Conservation (phyloP, 1,140 invertebrate genomes). For the Hyposmocoma kahamanoa region DNA sequence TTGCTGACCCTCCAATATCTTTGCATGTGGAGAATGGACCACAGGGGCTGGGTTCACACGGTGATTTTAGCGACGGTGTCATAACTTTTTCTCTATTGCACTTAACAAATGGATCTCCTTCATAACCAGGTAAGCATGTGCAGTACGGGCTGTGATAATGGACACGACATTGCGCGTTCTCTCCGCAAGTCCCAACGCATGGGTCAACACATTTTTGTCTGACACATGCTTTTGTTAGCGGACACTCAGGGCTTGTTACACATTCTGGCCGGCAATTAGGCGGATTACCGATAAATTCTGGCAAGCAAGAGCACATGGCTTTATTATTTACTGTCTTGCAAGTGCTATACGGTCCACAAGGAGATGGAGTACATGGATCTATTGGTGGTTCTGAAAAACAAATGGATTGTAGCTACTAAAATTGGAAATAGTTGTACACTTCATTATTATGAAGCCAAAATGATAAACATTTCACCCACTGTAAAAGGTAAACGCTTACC, state of each 20-base stretch:
- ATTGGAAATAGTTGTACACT: neutral
- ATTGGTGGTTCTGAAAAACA: conserved; percentile 50
- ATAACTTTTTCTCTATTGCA: conserved; percentile 68
- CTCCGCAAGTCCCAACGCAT: conserved; percentile 81
- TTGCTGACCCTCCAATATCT: conserved; percentile 71
- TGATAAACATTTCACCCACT: neutral
- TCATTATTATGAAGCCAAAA: neutral
- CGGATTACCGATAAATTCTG: conserved; percentile 81
- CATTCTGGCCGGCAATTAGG: conserved; percentile 84
- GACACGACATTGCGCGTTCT: conserved; percentile 82
- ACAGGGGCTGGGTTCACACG: conserved; percentile 78
- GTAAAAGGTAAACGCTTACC: conserved; percentile 47
- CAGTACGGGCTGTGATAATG: conserved; percentile 80
- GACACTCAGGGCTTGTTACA: conserved; percentile 80
- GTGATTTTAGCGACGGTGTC: conserved; percentile 52
- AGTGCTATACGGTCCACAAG: conserved; percentile 80
- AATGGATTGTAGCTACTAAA: too few relatives aligned
- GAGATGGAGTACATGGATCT: conserved; percentile 75
- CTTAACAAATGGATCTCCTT: conserved; percentile 78
- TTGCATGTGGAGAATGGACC: conserved; percentile 77
- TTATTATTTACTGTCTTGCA: conserved; percentile 78
- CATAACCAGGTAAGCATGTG: conserved; percentile 75
- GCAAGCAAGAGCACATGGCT: conserved; percentile 80
- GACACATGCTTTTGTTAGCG: conserved; percentile 77
- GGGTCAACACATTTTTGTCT: conserved; percentile 80